A percentile compares a stretch with the other conserved stretches of the same genome.
phyloP scores from a whole-genome alignment of 1,140 invertebrate species.

The Drosophila repletoides region DNA sequence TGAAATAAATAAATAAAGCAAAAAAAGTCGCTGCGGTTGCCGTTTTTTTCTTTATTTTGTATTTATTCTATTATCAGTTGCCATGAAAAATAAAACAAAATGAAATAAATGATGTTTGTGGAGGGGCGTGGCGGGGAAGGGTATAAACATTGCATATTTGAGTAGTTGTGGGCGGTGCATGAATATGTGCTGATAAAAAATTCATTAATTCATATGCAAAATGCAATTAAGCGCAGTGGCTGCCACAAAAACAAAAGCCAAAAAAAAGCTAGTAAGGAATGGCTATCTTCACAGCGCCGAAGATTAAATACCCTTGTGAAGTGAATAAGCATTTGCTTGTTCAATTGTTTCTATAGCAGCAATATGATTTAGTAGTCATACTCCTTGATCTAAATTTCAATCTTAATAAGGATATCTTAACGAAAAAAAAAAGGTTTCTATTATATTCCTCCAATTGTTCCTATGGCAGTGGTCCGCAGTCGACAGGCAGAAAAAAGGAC shows the following conservation, averaged over 20 bases:
- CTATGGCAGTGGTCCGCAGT: too few relatives aligned
- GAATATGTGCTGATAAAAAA: conserved; percentile 71
- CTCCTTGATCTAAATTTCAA: too few relatives aligned
- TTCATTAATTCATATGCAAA: conserved; percentile 81
- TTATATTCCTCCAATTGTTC: too few relatives aligned
- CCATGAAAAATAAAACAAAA: conserved; percentile 51
- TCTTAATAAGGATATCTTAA: too few relatives aligned
- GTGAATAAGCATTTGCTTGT: too few relatives aligned
- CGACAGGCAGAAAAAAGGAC: too few relatives aligned
- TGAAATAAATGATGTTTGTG: conserved; percentile 67
- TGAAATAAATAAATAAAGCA: conserved; percentile 26
- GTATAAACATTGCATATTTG: conserved; percentile 46
- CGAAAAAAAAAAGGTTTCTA: conserved; percentile 9
- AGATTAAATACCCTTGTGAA: too few relatives aligned
- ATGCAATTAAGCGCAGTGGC: conserved; percentile 79
- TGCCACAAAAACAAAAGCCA: conserved; percentile 60
- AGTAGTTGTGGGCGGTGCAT: conserved; percentile 24
- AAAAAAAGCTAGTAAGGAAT: conserved; percentile 42
- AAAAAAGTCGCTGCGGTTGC: conserved; percentile 58
- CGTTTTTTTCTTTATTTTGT: conserved; percentile 41
- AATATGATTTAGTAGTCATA: too few relatives aligned
- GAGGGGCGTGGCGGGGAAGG: conserved; percentile 28
- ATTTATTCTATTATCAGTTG: conserved; percentile 74
- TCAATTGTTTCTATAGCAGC: too few relatives aligned
- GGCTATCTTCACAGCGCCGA: too few relatives aligned